Conservation (phyloP, 2,797 vertebrate genomes). For the Corythornis leucogaster region DNA sequence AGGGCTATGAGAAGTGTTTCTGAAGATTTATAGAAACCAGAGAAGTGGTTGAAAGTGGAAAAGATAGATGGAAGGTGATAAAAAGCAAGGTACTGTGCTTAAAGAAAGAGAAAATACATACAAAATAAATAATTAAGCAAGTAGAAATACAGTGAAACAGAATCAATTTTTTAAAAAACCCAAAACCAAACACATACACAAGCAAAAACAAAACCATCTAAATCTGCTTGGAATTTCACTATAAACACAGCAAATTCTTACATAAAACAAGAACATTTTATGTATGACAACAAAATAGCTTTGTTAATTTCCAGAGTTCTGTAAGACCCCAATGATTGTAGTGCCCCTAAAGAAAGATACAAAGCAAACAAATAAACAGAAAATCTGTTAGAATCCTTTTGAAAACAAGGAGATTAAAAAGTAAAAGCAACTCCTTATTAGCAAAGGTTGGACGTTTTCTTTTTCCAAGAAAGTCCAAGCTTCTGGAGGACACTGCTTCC, state of each 20-base stretch:
- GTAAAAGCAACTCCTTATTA: background rate
- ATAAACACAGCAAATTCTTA: background rate
- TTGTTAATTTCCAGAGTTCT: background rate
- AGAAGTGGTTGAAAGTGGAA: background rate
- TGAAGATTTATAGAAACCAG: background rate
- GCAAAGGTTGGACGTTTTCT: background rate
- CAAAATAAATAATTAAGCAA: background rate
- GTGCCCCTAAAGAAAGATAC: background rate
- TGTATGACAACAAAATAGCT: background rate
- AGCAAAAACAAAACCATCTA: background rate
- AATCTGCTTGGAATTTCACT: background rate
- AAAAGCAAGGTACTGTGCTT: background rate
- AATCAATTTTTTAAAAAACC: background rate
- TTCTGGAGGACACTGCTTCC: background rate
- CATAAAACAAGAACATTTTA: background rate
- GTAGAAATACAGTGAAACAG: background rate
- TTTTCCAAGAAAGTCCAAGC: background rate
- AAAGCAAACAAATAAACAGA: background rate
- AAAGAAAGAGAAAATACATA: background rate
- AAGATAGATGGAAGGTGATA: background rate
- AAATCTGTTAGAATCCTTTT: background rate
- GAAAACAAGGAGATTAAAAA: background rate
- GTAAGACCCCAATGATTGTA: background rate
- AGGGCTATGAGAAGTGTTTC: background rate
- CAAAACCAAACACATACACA: too few relatives aligned